A percentile compares a stretch with the other conserved stretches of the same genome.
These are phyloP conservation scores for Gobionotothen gibberifrons DNA, from an alignment of 2,797 vertebrate species.

Conservation along the genomic window DNA sequence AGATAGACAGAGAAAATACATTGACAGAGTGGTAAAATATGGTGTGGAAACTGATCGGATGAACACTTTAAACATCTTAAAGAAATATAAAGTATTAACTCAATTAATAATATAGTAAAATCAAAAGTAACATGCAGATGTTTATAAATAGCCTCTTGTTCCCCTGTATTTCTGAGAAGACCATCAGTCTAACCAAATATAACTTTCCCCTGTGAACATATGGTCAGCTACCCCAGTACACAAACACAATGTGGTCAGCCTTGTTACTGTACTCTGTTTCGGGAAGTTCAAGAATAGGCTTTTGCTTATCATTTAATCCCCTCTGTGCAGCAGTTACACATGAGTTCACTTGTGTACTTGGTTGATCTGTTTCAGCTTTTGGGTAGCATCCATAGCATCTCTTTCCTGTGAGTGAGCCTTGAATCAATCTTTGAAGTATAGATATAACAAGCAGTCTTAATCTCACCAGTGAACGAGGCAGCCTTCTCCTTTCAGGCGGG, in stretches of 20 bases:
- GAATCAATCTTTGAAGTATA: not conserved
- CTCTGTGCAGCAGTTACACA: conserved; percentile 60
- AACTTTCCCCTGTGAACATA: conserved; percentile 55
- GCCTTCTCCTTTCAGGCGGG: conserved; percentile 90
- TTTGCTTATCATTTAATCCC: conserved; percentile 65
- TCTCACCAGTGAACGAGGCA: conserved; percentile 96
- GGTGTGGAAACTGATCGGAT: not conserved
- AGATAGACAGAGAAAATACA: not conserved
- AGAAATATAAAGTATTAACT: not conserved
- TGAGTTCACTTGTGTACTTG: conserved; percentile 42
- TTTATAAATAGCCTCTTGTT: conserved; percentile 53
- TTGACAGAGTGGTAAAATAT: not conserved
- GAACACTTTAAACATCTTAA: not conserved
- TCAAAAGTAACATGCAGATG: not conserved
- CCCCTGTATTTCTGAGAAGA: conserved; percentile 66
- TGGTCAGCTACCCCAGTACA: conserved; percentile 29
- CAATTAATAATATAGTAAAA: not conserved
- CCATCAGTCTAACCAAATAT: conserved; percentile 54
- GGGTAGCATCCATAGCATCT: not conserved
- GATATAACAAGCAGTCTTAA: conserved; percentile 4
- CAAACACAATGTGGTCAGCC: conserved; percentile 43
- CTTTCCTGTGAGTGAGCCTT: not conserved
- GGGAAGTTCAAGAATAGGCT: conserved; percentile 79
- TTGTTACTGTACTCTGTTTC: conserved; percentile 68
- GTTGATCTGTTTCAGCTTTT: conserved; percentile 8